A percentile compares a stretch with the other conserved stretches of the same genome.
These are phyloP conservation scores for Octomys mimax DNA, from an alignment of 2,797 vertebrate species.

Conservation along the genomic window DNA sequence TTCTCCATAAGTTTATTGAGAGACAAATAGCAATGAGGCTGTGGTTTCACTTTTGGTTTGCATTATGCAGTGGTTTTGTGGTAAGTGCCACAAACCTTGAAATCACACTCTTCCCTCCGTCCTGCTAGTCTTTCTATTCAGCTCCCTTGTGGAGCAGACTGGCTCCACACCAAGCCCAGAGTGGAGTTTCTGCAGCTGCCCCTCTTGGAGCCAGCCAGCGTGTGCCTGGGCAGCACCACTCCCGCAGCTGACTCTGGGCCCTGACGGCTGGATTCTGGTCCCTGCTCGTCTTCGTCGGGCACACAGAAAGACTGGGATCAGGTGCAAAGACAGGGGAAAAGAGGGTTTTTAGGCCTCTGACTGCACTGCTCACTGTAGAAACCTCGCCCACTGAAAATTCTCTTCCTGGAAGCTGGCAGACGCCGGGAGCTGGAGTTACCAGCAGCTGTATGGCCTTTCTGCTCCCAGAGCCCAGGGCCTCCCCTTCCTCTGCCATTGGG, in stretches of 20 bases:
- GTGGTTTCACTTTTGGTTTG: slow-evolving; percentile 56
- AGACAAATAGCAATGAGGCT: no score
- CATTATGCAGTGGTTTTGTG: slow-evolving; percentile 58
- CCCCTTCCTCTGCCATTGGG: neutral
- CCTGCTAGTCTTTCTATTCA: slow-evolving; percentile 13
- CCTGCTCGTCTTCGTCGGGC: neutral
- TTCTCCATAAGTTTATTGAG: no score
- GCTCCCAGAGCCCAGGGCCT: neutral
- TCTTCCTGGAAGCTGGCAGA: slow-evolving; percentile 19
- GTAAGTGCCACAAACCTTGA: slow-evolving; percentile 54
- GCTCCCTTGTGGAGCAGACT: neutral
- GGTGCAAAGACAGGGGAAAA: slow-evolving; percentile 63
- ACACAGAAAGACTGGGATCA: slow-evolving; percentile 60
- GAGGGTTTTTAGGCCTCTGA: slow-evolving; percentile 52
- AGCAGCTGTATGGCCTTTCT: neutral
- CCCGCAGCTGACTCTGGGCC: neutral
- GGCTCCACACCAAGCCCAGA: neutral
- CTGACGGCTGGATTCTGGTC: slow-evolving; percentile 46
- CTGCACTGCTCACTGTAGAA: neutral
- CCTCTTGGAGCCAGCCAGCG: neutral
- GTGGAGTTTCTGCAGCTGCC: neutral
- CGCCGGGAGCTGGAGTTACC: neutral
- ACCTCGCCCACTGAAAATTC: slow-evolving; percentile 19
- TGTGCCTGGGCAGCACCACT: neutral
- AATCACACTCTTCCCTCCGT: slow-evolving; percentile 46